Evolutionary conservation across 2,797 vertebrate genomes (phyloP).

Genomic region (Tadarida brasiliensis): DNA sequence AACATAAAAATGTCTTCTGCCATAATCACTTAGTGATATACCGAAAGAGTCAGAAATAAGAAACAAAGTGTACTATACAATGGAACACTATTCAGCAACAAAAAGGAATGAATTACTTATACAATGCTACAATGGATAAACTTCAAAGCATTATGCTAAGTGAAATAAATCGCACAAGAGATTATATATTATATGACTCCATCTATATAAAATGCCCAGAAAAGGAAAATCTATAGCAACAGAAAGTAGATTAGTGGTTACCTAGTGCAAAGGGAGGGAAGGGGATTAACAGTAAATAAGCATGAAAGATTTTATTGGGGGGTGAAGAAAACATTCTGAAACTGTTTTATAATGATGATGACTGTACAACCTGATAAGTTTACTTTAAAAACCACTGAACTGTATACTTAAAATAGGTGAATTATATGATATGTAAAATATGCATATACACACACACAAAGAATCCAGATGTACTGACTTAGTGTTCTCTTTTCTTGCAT

Average conservation of each 20-base stretch:
- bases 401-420: conserved; percentile 13
- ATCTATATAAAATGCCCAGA: conserved; percentile 14
- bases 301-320: neutral
- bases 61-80: neutral
- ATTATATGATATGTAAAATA: conserved; percentile 20
- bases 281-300: neutral
- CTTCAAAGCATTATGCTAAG: neutral
- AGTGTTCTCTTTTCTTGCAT: conserved; percentile 4
- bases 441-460: neutral
- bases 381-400: conserved; percentile 14
- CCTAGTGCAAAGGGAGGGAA: neutral
- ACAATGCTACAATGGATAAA: neutral
- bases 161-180: conserved; percentile 22
- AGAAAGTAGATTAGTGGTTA: neutral
- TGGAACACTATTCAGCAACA: neutral
- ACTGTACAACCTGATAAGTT: neutral
- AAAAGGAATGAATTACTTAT: conserved; percentile 17
- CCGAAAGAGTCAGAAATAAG: conserved; percentile 36
- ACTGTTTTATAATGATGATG: neutral
- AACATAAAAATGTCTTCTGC: conserved; percentile 43
- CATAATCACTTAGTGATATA: neutral
- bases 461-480: neutral
- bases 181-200: neutral
- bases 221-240: neutral
- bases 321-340: conserved; percentile 48